Conservation (phyloP, 2,113 vertebrate genomes). For the Gymnobelideus leadbeateri region DNA sequence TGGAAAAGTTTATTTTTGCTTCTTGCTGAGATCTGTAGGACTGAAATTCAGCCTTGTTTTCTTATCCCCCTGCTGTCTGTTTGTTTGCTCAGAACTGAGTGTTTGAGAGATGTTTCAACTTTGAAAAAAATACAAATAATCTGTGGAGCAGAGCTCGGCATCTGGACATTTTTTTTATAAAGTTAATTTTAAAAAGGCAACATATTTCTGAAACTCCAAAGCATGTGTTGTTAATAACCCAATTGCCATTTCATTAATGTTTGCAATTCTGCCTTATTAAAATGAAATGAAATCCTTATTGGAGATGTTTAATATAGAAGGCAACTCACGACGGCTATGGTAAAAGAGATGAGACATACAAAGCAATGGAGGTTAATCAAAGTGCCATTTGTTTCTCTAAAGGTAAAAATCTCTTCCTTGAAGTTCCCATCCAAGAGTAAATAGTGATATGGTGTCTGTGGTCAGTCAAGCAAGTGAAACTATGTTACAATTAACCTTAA, state of each 20-base stretch:
- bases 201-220: constrained; percentile 65
- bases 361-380: constrained; percentile 19
- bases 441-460: not conserved
- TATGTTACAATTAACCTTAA: not conserved
- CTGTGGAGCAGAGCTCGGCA: constrained; percentile 40
- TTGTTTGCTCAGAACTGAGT: constrained; percentile 58
- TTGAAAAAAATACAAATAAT: constrained; percentile 45
- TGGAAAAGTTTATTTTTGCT: constrained; percentile 66
- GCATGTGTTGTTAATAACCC: constrained; percentile 60
- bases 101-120: constrained; percentile 52
- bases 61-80: constrained; percentile 60
- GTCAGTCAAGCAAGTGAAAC: not conserved
- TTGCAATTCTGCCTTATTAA: constrained; percentile 67
- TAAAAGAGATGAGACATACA: not conserved
- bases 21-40: constrained; percentile 63
- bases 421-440: not conserved
- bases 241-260: constrained; percentile 65
- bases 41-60: constrained; percentile 63
- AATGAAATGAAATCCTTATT: constrained; percentile 70
- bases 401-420: not conserved
- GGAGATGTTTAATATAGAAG: constrained; percentile 31
- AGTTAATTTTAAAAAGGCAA: constrained; percentile 24
- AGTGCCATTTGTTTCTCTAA: constrained; percentile 28
- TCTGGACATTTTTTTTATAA: constrained; percentile 64
- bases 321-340: not conserved